Conservation (phyloP, 2,888 invertebrate species). For the Pherbina coryleti region DNA sequence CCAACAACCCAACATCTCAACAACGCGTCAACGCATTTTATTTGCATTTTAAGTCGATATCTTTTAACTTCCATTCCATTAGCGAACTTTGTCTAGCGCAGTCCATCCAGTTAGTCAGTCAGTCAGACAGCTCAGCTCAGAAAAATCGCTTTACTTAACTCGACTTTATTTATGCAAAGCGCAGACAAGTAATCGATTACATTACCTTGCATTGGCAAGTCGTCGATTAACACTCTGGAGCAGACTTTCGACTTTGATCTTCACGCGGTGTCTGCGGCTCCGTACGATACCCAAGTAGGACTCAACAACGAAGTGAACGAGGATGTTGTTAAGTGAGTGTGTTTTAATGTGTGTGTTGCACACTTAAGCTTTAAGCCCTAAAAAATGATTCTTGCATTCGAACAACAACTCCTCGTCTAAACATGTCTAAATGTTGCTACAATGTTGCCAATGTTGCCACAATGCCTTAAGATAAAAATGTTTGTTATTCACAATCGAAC, state of each 20-base stretch:
- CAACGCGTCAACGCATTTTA: not conserved
- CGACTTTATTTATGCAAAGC: not conserved
- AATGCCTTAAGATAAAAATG: not conserved
- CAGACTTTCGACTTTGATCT: slow-evolving; percentile 12
- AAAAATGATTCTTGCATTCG: not conserved
- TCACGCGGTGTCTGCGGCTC: slow-evolving; percentile 4
- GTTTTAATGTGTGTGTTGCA: not conserved
- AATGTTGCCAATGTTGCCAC: not conserved
- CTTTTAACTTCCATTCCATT: not conserved
- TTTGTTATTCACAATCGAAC: not conserved
- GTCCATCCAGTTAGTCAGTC: not conserved
- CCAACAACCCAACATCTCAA: not conserved
- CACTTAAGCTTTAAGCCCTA: not conserved
- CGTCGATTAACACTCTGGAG: slow-evolving; percentile 21
- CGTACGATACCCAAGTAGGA: not conserved
- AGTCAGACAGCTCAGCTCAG: too few relatives aligned
- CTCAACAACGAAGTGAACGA: not conserved
- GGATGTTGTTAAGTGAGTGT: not conserved
- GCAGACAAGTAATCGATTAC: slow-evolving; percentile 23
- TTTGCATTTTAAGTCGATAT: not conserved
- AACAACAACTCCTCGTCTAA: not conserved
- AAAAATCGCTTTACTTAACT: not conserved
- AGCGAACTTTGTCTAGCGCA: not conserved
- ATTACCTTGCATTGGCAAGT: not conserved
- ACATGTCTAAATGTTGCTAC: not conserved